Evolutionary conservation across 2,797 vertebrate genomes (phyloP).

Genomic region (Chaunax sp.): DNA sequence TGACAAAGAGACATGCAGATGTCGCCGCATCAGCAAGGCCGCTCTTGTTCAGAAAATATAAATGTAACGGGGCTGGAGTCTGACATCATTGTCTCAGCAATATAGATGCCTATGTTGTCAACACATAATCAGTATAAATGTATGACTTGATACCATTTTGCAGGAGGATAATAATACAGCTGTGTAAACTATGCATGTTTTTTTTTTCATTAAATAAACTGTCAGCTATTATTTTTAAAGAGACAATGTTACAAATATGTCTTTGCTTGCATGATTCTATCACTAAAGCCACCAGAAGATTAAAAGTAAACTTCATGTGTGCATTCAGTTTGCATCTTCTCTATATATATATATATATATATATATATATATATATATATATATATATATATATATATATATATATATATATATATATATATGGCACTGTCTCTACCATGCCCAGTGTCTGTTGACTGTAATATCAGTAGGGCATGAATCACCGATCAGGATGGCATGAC

Average conservation of each 20-base stretch:
- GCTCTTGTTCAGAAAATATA: conserved; percentile 78
- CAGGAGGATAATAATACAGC: conserved; percentile 47
- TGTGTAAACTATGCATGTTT: conserved; percentile 1
- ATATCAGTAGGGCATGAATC: conserved; percentile 77
- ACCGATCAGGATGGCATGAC: conserved; percentile 70
- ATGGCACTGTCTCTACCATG: conserved; percentile 19
- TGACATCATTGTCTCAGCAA: conserved; percentile 78
- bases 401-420: no score
- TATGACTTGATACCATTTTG: conserved; percentile 73
- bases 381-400: no score
- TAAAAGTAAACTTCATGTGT: neutral
- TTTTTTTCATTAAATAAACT: conserved; percentile 17
- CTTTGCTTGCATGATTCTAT: conserved; percentile 9
- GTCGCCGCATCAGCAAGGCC: conserved; percentile 72
- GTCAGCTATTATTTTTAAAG: conserved; percentile 21
- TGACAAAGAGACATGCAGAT: conserved; percentile 74
- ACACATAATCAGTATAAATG: conserved; percentile 73
- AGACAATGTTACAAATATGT: neutral
- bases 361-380: no score
- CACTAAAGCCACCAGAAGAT: neutral
- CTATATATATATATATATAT: no score
- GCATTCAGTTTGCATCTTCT: conserved; percentile 3
- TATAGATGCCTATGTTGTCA: conserved; percentile 74
- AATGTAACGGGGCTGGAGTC: conserved; percentile 73
- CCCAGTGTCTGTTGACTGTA: conserved; percentile 70